Evolutionary conservation across 2,888 invertebrate genomes (phyloP).

Genomic region (Erebia palarica): DNA sequence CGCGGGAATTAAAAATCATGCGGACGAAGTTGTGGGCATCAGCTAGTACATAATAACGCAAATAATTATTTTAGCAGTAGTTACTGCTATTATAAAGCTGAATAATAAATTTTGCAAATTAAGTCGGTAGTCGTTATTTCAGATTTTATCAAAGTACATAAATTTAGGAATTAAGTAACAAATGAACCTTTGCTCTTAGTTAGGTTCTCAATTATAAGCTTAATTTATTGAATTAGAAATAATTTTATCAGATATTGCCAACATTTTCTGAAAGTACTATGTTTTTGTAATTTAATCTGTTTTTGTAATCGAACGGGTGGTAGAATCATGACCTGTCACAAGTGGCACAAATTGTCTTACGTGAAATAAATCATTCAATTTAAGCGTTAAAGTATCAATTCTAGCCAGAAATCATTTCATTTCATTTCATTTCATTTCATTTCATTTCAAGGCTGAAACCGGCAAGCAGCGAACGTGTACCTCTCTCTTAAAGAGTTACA

Average conservation of each 20-base stretch:
- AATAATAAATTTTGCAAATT: background rate
- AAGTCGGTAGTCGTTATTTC: constrained; percentile 3
- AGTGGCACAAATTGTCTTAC: no score
- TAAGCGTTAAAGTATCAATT: no score
- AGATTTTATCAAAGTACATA: constrained; percentile 15
- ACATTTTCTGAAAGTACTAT: background rate
- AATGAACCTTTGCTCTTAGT: background rate
- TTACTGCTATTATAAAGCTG: background rate
- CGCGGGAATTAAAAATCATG: no score
- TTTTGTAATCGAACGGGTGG: no score
- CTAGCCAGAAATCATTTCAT: no score
- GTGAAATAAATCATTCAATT: no score
- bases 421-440: no score
- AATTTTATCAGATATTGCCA: background rate
- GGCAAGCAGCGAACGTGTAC: no score
- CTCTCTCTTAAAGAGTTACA: no score
- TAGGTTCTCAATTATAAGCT: constrained; percentile 1
- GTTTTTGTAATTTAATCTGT: background rate
- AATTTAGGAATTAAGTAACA: constrained; percentile 12
- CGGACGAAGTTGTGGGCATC: no score
- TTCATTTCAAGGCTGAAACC: no score
- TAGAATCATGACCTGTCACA: no score
- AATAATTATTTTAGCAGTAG: background rate
- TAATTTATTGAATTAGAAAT: background rate
- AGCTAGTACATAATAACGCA: background rate